phyloP scores from a whole-genome alignment of 2,888 invertebrate genomes.

The Nezara viridula region DNA sequence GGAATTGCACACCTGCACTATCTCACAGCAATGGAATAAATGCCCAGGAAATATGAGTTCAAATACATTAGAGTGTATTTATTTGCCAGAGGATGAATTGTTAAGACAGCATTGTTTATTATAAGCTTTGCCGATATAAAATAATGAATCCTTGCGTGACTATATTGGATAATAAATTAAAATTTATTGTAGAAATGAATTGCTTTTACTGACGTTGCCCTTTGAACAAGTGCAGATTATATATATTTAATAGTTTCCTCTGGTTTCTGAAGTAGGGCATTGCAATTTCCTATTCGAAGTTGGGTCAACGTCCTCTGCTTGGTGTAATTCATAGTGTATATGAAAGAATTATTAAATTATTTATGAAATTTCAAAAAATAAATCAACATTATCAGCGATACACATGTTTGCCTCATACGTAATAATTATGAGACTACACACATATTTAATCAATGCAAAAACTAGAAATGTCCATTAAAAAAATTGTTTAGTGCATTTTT shows the following conservation, averaged over 20 bases:
- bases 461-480: no score
- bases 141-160: slow-evolving; percentile 19
- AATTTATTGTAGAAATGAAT: not conserved
- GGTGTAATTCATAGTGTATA: no score
- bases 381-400: no score
- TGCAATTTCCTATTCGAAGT: not conserved
- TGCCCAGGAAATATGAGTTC: not conserved
- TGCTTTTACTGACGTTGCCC: not conserved
- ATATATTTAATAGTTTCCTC: not conserved
- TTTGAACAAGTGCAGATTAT: not conserved
- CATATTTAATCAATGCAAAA: no score
- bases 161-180: not conserved
- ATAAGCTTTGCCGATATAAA: not conserved
- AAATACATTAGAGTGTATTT: not conserved
- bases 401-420: no score
- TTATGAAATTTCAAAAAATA: no score
- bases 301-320: not conserved
- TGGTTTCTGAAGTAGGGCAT: not conserved
- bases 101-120: not conserved
- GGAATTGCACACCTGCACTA: not conserved
- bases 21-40: not conserved
- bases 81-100: not conserved
- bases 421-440: no score
- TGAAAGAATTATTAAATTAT: no score
- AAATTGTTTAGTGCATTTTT: no score